Base-by-base conservation (phyloP, 2,113 vertebrate genomes). In the Gadus macrocephalus region DNA sequence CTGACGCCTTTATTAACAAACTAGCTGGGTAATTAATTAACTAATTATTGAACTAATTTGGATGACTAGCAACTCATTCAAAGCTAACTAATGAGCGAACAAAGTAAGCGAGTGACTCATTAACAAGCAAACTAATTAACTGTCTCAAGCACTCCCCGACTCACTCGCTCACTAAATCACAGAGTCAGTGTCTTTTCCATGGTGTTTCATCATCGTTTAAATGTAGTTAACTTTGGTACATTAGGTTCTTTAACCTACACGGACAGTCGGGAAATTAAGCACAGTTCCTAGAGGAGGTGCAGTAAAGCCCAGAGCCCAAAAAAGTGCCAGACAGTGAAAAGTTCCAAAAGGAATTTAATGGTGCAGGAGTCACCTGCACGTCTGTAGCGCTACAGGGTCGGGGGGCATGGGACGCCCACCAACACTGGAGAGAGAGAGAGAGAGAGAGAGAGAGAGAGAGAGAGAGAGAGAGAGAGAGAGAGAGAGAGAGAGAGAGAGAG, bases 381-480 rank as follows among this genome's bases (percentile, higher is more conserved):
- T 70, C 56, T 72, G 77, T 59, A 17, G 66, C 64, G 53, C 77
- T 74, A 79, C 63, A 55, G 16, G 8, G 35, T 27, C 9, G 5
- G 28, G n/a, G 49, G n/a, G n/a, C 14, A 25, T 3, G 22, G 66
- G 67, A 71, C 68, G 71, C 71, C 60, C 73, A 76, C 69, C 83
- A 78, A 78, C 69, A 15, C 28, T 35, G 20, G 68, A 20, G 42
- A 59, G 25, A 59, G 25, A 58, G 16, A 65, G 12, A 58, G 12
- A 35, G 31, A 61, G 72, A 60, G 69, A 77, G 75, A 67, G 71
- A 66, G 69, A 70, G 78, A 69, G 35, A 73, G 64, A 56, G 25
- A 75, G 62, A 53, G 66, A 3, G 72, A 78, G 69, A 81, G 72
- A 77, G 70, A 77, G 78, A 84, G 78, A 89, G 85, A 68, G 77